Percentiles rank a stretch among this genome's conserved stretches.
Evolutionary conservation across 2,888 invertebrate genomes (phyloP).

Genomic region (Aleiodes testaceus): DNA sequence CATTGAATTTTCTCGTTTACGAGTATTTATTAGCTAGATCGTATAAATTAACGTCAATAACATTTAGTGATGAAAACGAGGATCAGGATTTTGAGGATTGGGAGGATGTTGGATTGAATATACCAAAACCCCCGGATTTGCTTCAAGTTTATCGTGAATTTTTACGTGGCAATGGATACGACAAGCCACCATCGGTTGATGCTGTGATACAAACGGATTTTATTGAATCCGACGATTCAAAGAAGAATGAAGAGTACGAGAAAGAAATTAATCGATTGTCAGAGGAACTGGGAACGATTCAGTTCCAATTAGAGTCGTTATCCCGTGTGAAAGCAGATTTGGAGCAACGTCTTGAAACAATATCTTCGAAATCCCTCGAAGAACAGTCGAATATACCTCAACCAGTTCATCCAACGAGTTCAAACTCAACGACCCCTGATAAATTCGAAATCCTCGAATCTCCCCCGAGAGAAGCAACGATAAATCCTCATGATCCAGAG

Average conservation of each 20-base stretch:
- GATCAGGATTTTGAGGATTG: constrained; percentile 94
- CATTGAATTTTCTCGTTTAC: constrained; percentile 89
- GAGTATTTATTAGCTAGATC: constrained; percentile 86
- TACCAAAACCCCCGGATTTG: constrained; percentile 85
- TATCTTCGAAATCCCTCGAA: constrained; percentile 15
- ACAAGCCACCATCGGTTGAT: constrained; percentile 74
- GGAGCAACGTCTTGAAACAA: constrained; percentile 70
- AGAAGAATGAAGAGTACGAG: constrained; percentile 53
- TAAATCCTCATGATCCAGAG: constrained; percentile 59
- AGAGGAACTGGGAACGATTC: constrained; percentile 70
- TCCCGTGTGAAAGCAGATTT: constrained; percentile 78
- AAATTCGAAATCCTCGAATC: constrained; percentile 69
- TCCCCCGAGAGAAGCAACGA: constrained; percentile 54
- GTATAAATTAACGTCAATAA: constrained; percentile 90
- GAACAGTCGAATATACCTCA: constrained; percentile 57
- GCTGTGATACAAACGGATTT: constrained; percentile 66
- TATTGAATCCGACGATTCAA: constrained; percentile 41
- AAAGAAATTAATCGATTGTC: neutral
- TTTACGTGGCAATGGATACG: constrained; percentile 72
- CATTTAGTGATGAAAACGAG: constrained; percentile 93
- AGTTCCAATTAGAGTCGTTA: constrained; percentile 75
- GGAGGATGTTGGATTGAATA: constrained; percentile 93
- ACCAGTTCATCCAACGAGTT: constrained; percentile 63
- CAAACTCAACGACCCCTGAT: constrained; percentile 69
- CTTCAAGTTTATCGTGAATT: constrained; percentile 80